Evolutionary conservation across 2,888 invertebrate genomes (phyloP), one percentile per base, ranked within the genome.

Genomic region (Ommatoiulus sabulosus): DNA sequence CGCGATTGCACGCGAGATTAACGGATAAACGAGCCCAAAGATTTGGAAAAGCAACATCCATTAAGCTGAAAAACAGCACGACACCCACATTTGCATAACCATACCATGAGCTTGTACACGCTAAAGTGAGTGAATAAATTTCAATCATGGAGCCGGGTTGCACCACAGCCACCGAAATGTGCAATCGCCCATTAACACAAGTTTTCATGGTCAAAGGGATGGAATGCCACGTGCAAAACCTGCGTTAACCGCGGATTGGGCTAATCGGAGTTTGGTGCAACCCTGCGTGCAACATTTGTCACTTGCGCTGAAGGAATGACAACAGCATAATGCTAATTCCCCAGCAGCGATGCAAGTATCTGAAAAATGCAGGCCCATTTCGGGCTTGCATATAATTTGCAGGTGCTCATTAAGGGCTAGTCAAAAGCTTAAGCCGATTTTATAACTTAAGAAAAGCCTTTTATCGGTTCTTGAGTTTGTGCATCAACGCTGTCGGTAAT

Each of bases 31-130:
- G 17, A 52, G 12, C 52, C 52, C n/a, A 63, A n/a, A n/a, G 63
- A 17, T 17, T 6, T n/a, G 5, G 17, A 17, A 63, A 63, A 1
- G 3, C 63, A n/a, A 63, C 63, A 63, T 63, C n/a, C 63, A 63
- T 63, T 63, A 46, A 63, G 63, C n/a, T 63, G 17, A 6, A n/a
- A 63, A 63, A 63, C 17, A 63, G n/a, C 63, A n/a, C 63, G n/a
- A 63, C 63, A 63, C 63, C 63, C 63, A 63, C 17, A 63, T 63
- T 63, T 63, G 63, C n/a, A 63, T 63, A 63, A 63, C 63, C 63
- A 63, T n/a, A 63, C 0, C 20, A 63, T n/a, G n/a, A n/a, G n/a
- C n/a, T n/a, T 63, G n/a, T 63, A n/a, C n/a, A n/a, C 63, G n/a
- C 17, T n/a, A 63, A 63, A 63, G n/a, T 5, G 63, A 63, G n/a